Base-by-base conservation (phyloP, 2,113 vertebrate species). In the Thunnus thynnus region DNA sequence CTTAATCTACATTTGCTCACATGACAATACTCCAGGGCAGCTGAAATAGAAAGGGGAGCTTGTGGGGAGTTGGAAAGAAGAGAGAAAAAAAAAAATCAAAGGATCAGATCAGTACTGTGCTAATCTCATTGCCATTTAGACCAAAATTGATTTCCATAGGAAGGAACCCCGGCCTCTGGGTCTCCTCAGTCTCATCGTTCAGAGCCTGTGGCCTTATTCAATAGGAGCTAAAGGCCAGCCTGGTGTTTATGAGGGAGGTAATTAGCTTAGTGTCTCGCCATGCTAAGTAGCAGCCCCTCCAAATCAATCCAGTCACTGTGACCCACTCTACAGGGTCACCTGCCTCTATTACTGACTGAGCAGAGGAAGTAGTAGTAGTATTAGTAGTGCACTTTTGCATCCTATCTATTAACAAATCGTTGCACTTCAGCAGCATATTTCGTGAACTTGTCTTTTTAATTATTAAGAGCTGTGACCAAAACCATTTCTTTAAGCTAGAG, bases 101-200 rank as follows among this genome's bases (percentile, higher is more conserved):
- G 47, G 14, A 69, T 75, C 46, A 22, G 58, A 90, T 92, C 83
- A 52, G 78, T 62, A 36, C 50, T 70, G 44, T 11, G 9, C 57
- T 89, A 89, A 90, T 93, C 90, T 81, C 60, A 73, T 90, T 94
- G 90, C 84, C 90, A 91, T 93, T 93, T 93, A 78, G 71, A 89
- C 71, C 57, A 41, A 72, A 82, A 85, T 76, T 87, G 86, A 93
- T 93, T 91, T 92, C 87, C 87, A 89, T 73, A 83, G 86, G 80
- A 91, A 91, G 85, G 64, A 82, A 78, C 78, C 58, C 50, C 46
- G 63, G 63, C 77, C 76, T 70, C 55, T 13, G 76, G 71, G 72
- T 48, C 52, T 82, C 50, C 41, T 51, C 60, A 47, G 77, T 72
- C 60, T 76, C 88, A 88, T 91, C 58, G 7, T 82, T 87, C 55